Conservation (phyloP, 1,140 invertebrate species). For the Bathynomus jamesi region DNA sequence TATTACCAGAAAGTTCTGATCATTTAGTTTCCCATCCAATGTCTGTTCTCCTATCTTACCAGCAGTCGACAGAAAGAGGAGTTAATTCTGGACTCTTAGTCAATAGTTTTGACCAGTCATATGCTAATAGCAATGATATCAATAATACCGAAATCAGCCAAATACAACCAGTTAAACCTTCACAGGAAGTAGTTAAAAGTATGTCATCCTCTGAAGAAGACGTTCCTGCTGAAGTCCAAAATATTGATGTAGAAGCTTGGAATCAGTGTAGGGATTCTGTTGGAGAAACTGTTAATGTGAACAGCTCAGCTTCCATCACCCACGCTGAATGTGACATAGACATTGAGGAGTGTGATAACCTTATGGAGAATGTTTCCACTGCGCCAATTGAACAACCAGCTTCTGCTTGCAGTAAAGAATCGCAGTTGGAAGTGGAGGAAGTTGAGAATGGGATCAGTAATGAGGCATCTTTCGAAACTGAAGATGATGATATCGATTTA, state of each 20-base stretch:
- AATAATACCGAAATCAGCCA: background rate
- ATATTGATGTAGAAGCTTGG: background rate
- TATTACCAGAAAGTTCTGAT: background rate
- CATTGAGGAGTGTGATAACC: slow-evolving; percentile 31
- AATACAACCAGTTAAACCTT: background rate
- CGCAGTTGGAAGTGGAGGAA: background rate
- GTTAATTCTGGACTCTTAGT: background rate
- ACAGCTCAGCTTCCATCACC: slow-evolving; percentile 1
- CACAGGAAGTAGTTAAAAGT: too few relatives aligned
- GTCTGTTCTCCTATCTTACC: background rate
- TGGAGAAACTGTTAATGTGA: background rate
- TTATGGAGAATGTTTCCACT: background rate
- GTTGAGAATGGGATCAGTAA: background rate
- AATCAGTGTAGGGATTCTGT: background rate
- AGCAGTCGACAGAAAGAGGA: background rate
- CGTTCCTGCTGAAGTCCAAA: background rate
- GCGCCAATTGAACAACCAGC: background rate
- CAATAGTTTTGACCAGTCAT: background rate
- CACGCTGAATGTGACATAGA: slow-evolving; percentile 33
- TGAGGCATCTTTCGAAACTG: background rate
- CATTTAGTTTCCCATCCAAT: background rate
- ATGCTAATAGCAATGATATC: background rate
- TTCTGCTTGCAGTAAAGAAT: background rate
- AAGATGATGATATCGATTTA: background rate
- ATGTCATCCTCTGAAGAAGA: too few relatives aligned